These are phyloP conservation scores for Tipula lateralis DNA, from an alignment of 2,888 invertebrate genomes.

Conservation along the genomic window DNA sequence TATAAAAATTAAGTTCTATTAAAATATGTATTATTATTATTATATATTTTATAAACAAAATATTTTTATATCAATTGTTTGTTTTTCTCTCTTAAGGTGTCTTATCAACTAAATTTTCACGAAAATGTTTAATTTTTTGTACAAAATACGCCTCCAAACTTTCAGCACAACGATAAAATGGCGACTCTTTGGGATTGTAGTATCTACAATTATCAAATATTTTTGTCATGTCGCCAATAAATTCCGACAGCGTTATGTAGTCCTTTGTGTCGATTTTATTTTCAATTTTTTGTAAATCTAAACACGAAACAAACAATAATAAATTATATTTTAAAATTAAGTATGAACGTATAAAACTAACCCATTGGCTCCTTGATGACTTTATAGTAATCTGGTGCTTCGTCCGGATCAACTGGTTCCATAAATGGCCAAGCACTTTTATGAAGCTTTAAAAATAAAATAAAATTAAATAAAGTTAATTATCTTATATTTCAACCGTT, in stretches of 20 bases:
- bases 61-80: neutral
- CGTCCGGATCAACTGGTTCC: conserved; percentile 92
- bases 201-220: conserved; percentile 99
- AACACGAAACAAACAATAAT: conserved; percentile 39
- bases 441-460: conserved; percentile 59
- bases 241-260: conserved; percentile 86
- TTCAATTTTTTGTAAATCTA: conserved; percentile 92
- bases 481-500: conserved; percentile 25
- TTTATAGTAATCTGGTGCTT: conserved; percentile 95
- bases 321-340: conserved; percentile 28
- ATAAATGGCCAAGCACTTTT: conserved; percentile 98
- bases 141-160: conserved; percentile 92
- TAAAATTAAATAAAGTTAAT: neutral
- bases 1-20: neutral
- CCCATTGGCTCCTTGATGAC: conserved; percentile 95
- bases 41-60: neutral
- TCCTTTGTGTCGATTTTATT: conserved; percentile 73
- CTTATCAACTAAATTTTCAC: conserved; percentile 66
- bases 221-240: conserved; percentile 96
- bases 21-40: neutral
- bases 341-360: conserved; percentile 51
- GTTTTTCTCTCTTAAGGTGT: conserved; percentile 6
- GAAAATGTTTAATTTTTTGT: conserved; percentile 82
- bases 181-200: conserved; percentile 93
- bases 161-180: conserved; percentile 94